Evolutionary conservation across 2,113 vertebrate species (phyloP).

Genomic region (Dromas ardeola): DNA sequence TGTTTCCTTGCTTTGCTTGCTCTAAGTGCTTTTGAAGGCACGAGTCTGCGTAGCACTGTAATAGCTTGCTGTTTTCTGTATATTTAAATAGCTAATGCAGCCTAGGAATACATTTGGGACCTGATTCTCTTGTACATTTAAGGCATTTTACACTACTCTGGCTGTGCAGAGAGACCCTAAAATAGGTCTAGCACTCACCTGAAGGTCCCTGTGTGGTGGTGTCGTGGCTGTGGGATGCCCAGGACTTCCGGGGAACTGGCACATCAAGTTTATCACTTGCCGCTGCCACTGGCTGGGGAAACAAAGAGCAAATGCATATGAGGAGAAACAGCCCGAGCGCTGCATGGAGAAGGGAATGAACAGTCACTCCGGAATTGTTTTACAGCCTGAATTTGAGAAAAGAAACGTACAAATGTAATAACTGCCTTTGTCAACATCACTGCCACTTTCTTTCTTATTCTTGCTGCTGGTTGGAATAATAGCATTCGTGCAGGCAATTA

Average conservation of each 20-base stretch:
- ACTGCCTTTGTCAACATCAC: conserved; percentile 56
- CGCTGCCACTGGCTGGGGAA: neutral
- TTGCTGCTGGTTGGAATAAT: conserved; percentile 9
- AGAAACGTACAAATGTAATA: neutral
- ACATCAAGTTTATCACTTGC: neutral
- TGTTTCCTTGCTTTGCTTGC: neutral
- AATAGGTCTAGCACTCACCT: neutral
- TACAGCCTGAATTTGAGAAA: conserved; percentile 31
- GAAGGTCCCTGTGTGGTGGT: neutral
- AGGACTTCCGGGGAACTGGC: neutral
- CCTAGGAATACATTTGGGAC: neutral
- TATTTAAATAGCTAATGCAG: neutral
- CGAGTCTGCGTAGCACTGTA: neutral
- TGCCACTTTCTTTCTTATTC: conserved; percentile 5
- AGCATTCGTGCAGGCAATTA: conserved; percentile 40
- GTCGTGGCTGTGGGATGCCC: neutral
- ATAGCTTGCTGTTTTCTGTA: neutral
- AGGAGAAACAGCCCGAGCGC: neutral
- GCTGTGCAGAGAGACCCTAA: neutral
- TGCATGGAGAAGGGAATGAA: neutral
- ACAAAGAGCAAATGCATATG: neutral
- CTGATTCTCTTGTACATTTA: neutral
- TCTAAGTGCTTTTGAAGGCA: neutral
- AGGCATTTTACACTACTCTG: neutral
- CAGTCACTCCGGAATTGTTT: neutral